A percentile compares a stretch with the other conserved stretches of the same genome.
Evolutionary conservation across 1,140 invertebrate genomes (phyloP).

Genomic region (Drosophila oshimai): DNA sequence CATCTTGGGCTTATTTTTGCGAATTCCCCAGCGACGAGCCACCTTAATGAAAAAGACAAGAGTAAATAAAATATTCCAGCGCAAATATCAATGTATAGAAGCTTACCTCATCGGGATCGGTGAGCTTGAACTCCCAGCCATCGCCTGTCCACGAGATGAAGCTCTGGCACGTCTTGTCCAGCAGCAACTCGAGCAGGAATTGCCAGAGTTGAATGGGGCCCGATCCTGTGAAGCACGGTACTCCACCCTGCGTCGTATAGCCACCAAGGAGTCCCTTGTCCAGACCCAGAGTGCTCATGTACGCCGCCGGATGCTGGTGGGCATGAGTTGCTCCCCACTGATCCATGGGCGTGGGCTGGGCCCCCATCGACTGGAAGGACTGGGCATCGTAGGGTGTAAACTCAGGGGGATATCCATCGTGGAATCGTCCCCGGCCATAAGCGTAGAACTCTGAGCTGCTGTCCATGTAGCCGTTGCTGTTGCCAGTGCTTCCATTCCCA

Average conservation of each 20-base stretch:
- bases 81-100: neutral
- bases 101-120: conserved; percentile 95
- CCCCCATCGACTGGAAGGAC: conserved; percentile 92
- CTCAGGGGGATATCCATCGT: conserved; percentile 55
- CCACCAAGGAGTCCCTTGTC: conserved; percentile 76
- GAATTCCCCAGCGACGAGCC: conserved; percentile 96
- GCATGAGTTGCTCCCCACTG: conserved; percentile 84
- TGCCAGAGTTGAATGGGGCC: conserved; percentile 99
- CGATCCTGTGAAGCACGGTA: conserved; percentile 86
- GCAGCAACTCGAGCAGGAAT: conserved; percentile 97
- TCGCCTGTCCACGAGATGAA: conserved; percentile 99
- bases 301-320: conserved; percentile 80
- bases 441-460: conserved; percentile 90
- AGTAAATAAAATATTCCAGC: neutral
- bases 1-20: conserved; percentile 99
- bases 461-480: conserved; percentile 84
- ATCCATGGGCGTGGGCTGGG: conserved; percentile 84
- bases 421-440: conserved; percentile 57
- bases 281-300: conserved; percentile 73
- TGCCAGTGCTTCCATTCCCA: conserved; percentile 60
- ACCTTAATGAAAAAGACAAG: conserved; percentile 84
- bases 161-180: conserved; percentile 97
- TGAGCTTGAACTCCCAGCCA: conserved; percentile 99
- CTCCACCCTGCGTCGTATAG: conserved; percentile 77
- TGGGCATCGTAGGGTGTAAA: conserved; percentile 87